A percentile compares a stretch with the other conserved stretches of the same genome.
phyloP scores from a whole-genome alignment of 2,113 vertebrate genomes.

The Cyrtonyx montezumae region DNA sequence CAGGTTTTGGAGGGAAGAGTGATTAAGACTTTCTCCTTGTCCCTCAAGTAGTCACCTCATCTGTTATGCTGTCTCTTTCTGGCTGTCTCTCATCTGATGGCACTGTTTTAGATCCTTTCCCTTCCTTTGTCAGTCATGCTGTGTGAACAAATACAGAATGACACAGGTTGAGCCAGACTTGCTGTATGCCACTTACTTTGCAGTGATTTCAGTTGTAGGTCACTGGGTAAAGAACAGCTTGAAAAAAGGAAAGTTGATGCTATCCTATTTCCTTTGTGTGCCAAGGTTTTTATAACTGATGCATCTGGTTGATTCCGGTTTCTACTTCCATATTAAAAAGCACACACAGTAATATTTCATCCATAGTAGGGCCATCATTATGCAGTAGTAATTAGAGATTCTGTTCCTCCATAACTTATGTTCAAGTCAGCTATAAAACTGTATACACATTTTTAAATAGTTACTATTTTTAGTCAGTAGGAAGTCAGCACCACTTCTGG shows the following conservation, averaged over 20 bases:
- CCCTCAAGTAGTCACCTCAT: not conserved
- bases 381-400: not conserved
- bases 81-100: not conserved
- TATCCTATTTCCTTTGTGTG: not conserved
- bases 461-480: not conserved
- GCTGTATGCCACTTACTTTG: not conserved
- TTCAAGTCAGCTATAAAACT: not conserved
- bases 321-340: not conserved
- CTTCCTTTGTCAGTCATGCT: not conserved
- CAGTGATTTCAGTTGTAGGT: not conserved
- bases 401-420: not conserved
- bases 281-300: not conserved
- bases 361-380: not conserved
- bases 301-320: not conserved
- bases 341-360: not conserved
- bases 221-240: not conserved
- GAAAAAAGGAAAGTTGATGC: not conserved
- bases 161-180: not conserved
- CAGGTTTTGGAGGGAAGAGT: not conserved
- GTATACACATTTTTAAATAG: not conserved
- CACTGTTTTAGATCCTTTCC: not conserved
- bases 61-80: not conserved
- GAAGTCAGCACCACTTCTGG: not conserved
- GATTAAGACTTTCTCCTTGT: not conserved
- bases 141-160: not conserved